These are phyloP conservation scores for Agrotis exclamationis DNA, from an alignment of 2,888 invertebrate species.

Conservation along the genomic window DNA sequence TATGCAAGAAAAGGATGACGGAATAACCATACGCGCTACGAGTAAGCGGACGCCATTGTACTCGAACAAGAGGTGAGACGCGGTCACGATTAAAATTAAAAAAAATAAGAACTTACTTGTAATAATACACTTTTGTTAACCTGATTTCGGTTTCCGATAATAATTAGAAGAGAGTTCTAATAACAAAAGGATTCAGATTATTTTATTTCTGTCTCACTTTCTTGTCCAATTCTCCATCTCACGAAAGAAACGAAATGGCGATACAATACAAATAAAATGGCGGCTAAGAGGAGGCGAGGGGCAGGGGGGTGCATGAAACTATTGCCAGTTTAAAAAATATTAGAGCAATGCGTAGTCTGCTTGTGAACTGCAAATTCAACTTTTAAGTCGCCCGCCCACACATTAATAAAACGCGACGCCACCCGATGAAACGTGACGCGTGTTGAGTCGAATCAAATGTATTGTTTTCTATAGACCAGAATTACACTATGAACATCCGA, in stretches of 20 bases:
- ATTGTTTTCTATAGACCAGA: too few relatives aligned
- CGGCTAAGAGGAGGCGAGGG: constrained; percentile 61
- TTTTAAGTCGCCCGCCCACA: too few relatives aligned
- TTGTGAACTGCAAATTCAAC: neutral
- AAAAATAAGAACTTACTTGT: constrained; percentile 27
- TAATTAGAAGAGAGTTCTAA: constrained; percentile 25
- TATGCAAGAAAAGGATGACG: constrained; percentile 91
- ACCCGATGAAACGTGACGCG: too few relatives aligned
- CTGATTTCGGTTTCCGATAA: constrained; percentile 50
- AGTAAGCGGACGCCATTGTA: constrained; percentile 89
- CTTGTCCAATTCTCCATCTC: constrained; percentile 88
- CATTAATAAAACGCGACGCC: too few relatives aligned
- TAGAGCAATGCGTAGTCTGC: neutral
- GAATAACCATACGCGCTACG: constrained; percentile 87
- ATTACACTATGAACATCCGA: too few relatives aligned
- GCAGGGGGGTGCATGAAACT: neutral
- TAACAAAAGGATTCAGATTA: constrained; percentile 68
- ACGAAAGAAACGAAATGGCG: constrained; percentile 90
- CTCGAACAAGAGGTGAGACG: constrained; percentile 72
- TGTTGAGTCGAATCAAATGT: too few relatives aligned
- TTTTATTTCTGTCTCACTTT: constrained; percentile 91
- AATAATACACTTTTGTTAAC: constrained; percentile 56
- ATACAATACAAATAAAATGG: constrained; percentile 89
- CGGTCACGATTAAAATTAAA: constrained; percentile 62
- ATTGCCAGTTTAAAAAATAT: constrained; percentile 30